Base-by-base conservation (phyloP, 2,888 invertebrate genomes). In the Papilio demoleus region DNA sequence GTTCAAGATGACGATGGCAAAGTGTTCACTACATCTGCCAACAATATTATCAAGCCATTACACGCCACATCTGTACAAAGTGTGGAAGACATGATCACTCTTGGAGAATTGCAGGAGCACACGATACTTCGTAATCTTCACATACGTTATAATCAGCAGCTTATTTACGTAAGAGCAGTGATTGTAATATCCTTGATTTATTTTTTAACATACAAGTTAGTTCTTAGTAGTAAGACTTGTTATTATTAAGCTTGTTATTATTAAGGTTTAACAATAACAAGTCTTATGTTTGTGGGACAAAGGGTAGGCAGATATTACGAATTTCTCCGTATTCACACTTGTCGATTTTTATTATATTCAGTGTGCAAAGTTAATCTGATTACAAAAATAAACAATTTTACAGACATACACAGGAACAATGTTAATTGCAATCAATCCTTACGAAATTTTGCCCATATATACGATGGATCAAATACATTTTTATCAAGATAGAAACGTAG, bases 371-470 rank as follows among this genome's bases (percentile, higher is more conserved):
- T 22, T 47, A 27, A 19, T 56, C 11, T 19, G 4, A 19, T 17
- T 38, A 12, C 1, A 34, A 9, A 60, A 65, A 38, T 24, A 27
- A 36, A 17, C 27, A 42, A 31, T 38, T 17, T 86, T 87, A 38
- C 87, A 99, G 98, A 99, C 99, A 0, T 99, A 98, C 85, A 98
- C 98, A 0, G 98, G 99, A 9, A 95, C 97, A 1, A 98, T 99
- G 95, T 93, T 99, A 80, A 96, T 99, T 76, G 98, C 99, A 4
- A 96, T 99, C 42, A 99, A 99, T 89, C 99, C 99, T 0, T 99
- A 99, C 83, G 97, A 98, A 90, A 95, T 97, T 71, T 92, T 99
- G 71, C 97, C 98, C n/a, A 98, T 99, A 83, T 99, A 99, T 86
- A 97, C 97, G 2, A 95, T 96, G 77, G 96, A 97, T 68, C 96